These are phyloP conservation scores for Ormyrus thymus DNA, from an alignment of 2,888 invertebrate species.

Conservation along the genomic window DNA sequence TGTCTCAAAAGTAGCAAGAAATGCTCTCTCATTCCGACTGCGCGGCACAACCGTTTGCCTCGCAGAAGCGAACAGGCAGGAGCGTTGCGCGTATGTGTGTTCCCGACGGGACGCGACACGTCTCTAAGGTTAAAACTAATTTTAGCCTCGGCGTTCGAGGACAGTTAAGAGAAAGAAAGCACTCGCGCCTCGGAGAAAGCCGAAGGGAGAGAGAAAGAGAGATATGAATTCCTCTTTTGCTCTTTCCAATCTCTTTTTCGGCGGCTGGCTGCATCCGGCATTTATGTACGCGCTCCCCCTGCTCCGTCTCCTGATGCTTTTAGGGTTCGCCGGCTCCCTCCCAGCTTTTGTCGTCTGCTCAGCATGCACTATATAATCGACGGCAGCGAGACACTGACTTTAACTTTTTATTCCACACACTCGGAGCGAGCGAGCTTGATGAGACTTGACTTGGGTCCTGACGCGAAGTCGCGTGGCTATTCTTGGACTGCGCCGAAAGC, in stretches of 20 bases:
- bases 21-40: conserved; percentile 25
- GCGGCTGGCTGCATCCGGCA: conserved; percentile 38
- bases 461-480: conserved; percentile 17
- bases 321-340: conserved; percentile 17
- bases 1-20: conserved; percentile 1
- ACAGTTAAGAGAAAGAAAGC: conserved; percentile 27
- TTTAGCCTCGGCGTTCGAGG: conserved; percentile 47
- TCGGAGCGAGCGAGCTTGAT: neutral
- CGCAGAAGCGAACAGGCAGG: no score
- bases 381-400: conserved; percentile 24
- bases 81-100: conserved; percentile 2
- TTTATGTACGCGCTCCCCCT: conserved; percentile 1
- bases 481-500: conserved; percentile 34
- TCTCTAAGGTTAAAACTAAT: conserved; percentile 47
- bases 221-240: conserved; percentile 9
- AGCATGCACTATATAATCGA: conserved; percentile 7
- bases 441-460: conserved; percentile 1
- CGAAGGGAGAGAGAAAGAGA: conserved; percentile 4
- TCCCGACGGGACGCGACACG: conserved; percentile 31
- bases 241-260: conserved; percentile 10
- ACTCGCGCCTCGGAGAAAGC: no score
- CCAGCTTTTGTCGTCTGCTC: neutral
- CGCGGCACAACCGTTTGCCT: neutral
- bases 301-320: conserved; percentile 20
- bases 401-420: conserved; percentile 38